Base-by-base conservation (phyloP, 1,140 invertebrate species). In the Vanessa atalanta region DNA sequence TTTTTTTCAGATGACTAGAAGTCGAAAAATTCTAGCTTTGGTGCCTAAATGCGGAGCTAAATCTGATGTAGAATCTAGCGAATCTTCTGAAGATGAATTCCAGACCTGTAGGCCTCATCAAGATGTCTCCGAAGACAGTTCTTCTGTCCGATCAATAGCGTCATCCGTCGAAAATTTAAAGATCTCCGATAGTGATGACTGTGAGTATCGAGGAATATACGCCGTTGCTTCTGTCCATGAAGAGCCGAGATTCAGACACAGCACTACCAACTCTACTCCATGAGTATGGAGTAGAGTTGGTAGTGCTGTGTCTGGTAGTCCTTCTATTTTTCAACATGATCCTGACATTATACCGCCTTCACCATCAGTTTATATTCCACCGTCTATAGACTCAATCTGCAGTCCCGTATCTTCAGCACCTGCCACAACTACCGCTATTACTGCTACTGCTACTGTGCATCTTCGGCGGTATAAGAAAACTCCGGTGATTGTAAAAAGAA, bases 1-100 rank as follows among this genome's bases (percentile, higher is more conserved):
- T 51, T 51, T 51, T 51, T 51, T 51, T 51, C 50, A n/a, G 50
- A 51, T 51, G 50, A 51, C 50, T 51, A 51, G 50, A 51, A 51
- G 50, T 51, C 50, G 50, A 51, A 51, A 51, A 51, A 51, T 51
- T 51, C 14, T 51, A 51, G 50, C 50, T 51, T n/a, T 51, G 50
- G 50, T 51, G 50, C 50, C 50, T 51, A 51, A 51, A 51, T 51
- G 50, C 50, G 50, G 50, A 12, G 50, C 50, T 51, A 51, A 51
- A 51, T 51, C 50, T 51, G 50, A 51, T 51, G 50, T 51, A 51
- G 50, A 51, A 51, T 51, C 50, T 51, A 51, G 50, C 50, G 50
- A 51, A 51, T 51, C 50, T 51, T 51, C 50, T 51, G 50, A 51
- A 51, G 50, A 51, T 14, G 50, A 51, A 51, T 51, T 51, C 50